Evolutionary conservation across 2,113 vertebrate species (phyloP).

Genomic region (Ictalurus punctatus): DNA sequence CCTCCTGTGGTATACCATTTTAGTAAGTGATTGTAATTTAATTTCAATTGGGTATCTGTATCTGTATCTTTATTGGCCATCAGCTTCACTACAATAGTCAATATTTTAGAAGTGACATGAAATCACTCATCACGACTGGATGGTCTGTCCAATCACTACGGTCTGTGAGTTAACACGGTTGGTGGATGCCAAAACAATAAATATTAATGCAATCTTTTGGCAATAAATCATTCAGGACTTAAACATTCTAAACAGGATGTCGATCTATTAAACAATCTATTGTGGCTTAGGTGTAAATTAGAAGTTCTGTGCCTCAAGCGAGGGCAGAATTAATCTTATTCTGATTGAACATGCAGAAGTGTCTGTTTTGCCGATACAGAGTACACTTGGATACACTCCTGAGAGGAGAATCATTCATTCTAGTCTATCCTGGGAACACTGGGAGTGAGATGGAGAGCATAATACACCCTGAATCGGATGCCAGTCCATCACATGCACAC

Average conservation of each 20-base stretch:
- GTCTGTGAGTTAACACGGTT: neutral
- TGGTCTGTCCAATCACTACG: neutral
- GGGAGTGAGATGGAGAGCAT: neutral
- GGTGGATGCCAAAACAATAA: neutral
- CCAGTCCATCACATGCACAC: neutral
- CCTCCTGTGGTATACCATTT: neutral
- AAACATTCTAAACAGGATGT: neutral
- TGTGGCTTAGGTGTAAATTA: neutral
- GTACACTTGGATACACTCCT: neutral
- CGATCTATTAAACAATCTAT: neutral
- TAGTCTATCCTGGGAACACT: neutral
- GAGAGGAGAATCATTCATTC: neutral
- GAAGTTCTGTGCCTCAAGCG: neutral
- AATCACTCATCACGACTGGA: neutral
- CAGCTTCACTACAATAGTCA: neutral
- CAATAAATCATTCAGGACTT: neutral
- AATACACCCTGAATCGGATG: neutral
- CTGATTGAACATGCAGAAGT: neutral
- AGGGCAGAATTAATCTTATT: neutral
- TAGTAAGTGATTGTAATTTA: neutral
- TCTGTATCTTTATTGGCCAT: neutral
- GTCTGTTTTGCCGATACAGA: neutral
- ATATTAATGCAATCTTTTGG: neutral
- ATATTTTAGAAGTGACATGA: conserved; percentile 13
- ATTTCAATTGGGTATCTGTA: neutral